Evolutionary conservation across 2,797 vertebrate genomes (phyloP).

Genomic region (Apodemus agrarius): DNA sequence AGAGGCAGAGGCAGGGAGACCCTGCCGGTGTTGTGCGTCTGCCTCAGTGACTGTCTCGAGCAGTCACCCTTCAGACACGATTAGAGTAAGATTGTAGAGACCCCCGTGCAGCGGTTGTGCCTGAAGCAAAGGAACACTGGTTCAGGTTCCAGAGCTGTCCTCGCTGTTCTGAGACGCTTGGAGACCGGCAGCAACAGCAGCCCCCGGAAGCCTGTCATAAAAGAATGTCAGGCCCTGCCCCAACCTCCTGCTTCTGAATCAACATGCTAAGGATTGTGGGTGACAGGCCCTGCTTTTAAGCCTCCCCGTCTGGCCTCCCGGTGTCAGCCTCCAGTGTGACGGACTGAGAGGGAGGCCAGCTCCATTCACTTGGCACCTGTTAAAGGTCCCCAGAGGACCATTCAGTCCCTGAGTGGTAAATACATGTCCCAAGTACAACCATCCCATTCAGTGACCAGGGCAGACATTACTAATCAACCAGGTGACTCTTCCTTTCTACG

Average conservation of each 20-base stretch:
- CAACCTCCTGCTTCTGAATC: background rate
- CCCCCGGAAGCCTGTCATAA: background rate
- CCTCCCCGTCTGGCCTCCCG: background rate
- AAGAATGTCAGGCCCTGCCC: background rate
- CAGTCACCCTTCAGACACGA: background rate
- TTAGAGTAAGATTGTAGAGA: background rate
- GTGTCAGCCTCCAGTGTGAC: background rate
- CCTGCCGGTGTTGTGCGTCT: background rate
- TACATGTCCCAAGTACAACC: background rate
- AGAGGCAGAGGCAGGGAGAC: background rate
- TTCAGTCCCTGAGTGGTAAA: background rate
- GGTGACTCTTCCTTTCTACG: background rate
- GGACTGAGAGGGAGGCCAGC: background rate
- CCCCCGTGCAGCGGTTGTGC: background rate
- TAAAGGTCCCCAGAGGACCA: background rate
- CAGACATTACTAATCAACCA: slow-evolving; percentile 49
- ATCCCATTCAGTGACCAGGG: background rate
- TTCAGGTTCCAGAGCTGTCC: background rate
- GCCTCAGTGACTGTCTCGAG: background rate
- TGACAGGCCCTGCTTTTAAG: background rate
- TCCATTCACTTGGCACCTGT: background rate
- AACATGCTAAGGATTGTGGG: background rate
- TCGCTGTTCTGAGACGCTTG: background rate
- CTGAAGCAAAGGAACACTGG: background rate
- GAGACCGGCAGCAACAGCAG: background rate